These are phyloP conservation scores for Samia ricini DNA, from an alignment of 1,140 invertebrate species.

Conservation along the genomic window DNA sequence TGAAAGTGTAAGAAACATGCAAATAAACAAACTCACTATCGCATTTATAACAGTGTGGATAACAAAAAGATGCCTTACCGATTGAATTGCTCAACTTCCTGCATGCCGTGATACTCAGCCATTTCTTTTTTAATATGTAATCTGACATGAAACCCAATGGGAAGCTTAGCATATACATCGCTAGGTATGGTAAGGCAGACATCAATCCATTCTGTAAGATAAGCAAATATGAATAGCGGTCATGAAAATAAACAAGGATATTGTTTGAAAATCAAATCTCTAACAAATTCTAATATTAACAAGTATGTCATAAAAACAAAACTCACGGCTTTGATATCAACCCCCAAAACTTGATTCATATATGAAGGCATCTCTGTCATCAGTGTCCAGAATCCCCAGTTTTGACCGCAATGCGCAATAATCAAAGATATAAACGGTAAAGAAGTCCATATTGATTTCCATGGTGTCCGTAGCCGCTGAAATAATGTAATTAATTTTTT, in stretches of 20 bases:
- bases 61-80: conserved; percentile 53
- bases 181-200: conserved; percentile 42
- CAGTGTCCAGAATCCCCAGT: conserved; percentile 94
- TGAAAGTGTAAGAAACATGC: background rate
- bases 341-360: conserved; percentile 87
- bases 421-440: conserved; percentile 87
- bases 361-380: conserved; percentile 93
- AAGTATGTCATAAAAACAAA: background rate
- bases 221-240: too few species aligned
- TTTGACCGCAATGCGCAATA: conserved; percentile 87
- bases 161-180: conserved; percentile 83
- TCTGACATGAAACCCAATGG: conserved; percentile 81
- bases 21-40: too few species aligned
- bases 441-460: conserved; percentile 85
- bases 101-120: conserved; percentile 66
- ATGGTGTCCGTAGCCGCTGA: conserved; percentile 78
- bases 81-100: conserved; percentile 82
- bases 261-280: too few species aligned
- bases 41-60: too few species aligned
- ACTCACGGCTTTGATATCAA: conserved; percentile 81
- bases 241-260: too few species aligned
- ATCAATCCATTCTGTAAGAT: conserved; percentile 34
- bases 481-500: background rate
- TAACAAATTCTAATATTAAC: too few species aligned
- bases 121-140: conserved; percentile 75